These are phyloP conservation scores for Microctonus brassicae DNA, from an alignment of 2,888 invertebrate genomes.

Conservation along the genomic window DNA sequence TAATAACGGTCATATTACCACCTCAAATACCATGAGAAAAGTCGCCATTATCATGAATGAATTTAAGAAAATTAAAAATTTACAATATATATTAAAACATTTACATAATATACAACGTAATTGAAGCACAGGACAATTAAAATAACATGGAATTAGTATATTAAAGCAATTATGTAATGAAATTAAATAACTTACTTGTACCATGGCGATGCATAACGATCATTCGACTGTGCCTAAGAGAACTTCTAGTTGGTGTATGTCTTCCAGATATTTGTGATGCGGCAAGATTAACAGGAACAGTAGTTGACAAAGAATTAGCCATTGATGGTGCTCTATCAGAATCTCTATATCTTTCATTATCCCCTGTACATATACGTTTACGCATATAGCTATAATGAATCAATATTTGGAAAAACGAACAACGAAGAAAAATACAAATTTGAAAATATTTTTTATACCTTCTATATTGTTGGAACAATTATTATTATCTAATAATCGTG, in stretches of 20 bases:
- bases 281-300: constrained; percentile 79
- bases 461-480: constrained; percentile 60
- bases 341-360: constrained; percentile 51
- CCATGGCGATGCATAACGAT: constrained; percentile 76
- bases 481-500: constrained; percentile 48
- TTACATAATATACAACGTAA: too few species aligned
- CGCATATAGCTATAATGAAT: neutral
- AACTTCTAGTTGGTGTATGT: constrained; percentile 79
- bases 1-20: too few species aligned
- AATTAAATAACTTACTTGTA: constrained; percentile 66
- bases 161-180: neutral
- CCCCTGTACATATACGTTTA: neutral
- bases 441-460: constrained; percentile 53
- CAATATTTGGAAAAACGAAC: neutral
- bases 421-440: neutral
- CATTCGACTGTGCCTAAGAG: constrained; percentile 79
- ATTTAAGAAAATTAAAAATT: too few species aligned
- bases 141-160: too few species aligned
- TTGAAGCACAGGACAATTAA: too few species aligned
- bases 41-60: too few species aligned
- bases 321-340: constrained; percentile 70
- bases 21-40: too few species aligned
- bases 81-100: too few species aligned
- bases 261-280: constrained; percentile 75
- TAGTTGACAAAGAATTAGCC: constrained; percentile 74